A percentile compares a stretch with the other conserved stretches of the same genome.
Conservation (phyloP, 1,140 invertebrate species). For the Oryctes rhinoceros region DNA sequence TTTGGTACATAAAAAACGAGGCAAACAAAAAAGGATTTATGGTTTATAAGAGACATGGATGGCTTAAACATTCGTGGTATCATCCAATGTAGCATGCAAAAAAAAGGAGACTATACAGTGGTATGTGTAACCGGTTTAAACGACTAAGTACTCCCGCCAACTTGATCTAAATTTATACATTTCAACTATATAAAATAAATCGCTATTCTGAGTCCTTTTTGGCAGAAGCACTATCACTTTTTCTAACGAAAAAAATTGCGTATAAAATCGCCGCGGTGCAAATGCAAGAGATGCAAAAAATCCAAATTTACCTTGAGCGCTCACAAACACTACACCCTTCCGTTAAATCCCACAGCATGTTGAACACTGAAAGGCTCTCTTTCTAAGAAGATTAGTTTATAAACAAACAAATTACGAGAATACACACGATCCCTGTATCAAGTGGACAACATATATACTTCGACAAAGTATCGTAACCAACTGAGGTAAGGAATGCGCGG, state of each 20-base stretch:
- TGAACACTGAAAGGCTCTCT: neutral
- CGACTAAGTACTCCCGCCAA: constrained; percentile 17
- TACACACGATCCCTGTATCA: neutral
- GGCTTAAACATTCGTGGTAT: neutral
- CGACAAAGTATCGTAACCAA: neutral
- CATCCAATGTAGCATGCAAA: constrained; percentile 31
- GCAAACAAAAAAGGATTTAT: neutral
- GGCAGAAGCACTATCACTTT: neutral
- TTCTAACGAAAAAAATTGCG: neutral
- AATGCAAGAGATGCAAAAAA: constrained; percentile 3
- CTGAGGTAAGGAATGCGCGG: neutral
- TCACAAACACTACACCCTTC: constrained; percentile 28
- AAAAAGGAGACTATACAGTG: neutral
- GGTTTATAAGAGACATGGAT: neutral
- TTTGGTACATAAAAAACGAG: neutral
- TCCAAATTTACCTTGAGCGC: constrained; percentile 7
- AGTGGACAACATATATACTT: neutral
- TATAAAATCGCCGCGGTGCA: neutral
- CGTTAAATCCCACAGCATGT: neutral
- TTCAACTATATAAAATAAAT: neutral
- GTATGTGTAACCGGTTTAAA: constrained; percentile 37
- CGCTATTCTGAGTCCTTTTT: neutral
- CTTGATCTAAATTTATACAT: neutral
- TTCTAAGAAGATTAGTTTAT: neutral
- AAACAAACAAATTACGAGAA: neutral